Evolutionary conservation across 2,888 invertebrate species (phyloP), one percentile per base, ranked within the genome.

Genomic region (Harpagoxenus sublaevis): DNA sequence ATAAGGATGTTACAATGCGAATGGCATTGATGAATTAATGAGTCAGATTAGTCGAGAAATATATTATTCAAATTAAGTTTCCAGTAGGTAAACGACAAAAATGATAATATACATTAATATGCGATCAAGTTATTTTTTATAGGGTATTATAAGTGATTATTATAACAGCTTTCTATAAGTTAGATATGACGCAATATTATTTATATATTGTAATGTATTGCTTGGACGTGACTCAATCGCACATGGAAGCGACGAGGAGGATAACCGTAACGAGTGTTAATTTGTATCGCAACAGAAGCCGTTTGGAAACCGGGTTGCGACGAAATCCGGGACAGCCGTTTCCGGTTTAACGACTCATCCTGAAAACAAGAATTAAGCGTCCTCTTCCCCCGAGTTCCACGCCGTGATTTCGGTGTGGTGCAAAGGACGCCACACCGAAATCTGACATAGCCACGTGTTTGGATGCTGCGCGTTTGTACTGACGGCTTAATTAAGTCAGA

Each of bases 401-500:
- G 73, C 51, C 85, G 83, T 86, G 85, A 89, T 88, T 87, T 84
- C 85, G 87, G 83, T 78, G 60, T 81, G 45, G 70, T 74, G 81
- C 63, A 77, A 79, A 73, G 62, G 82, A 85, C 79, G 73, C 89
- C 87, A 85, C 86, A 86, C 88, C 89, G 86, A 87, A 88, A 90
- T 89, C 89, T 90, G 90, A 91, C 90, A 88, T 91, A 83, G 87
- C 85, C 90, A 91, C 89, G 91, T 89, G 91, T 91, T 90, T 89
- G 86, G 87, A 91, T 89, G 91, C 84, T 87, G 83, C 91, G 79
- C 91, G 90, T 89, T 90, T 89, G 89, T 90, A 90, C 90, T 91
- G 84, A 86, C 91, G 91, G 90, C 90, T 91, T 91, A 91, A 91
- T 91, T 91, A 91, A 91, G 90, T 86, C 89, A 63, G 73, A 85